A percentile compares a stretch with the other conserved stretches of the same genome.
These are phyloP conservation scores for Micropterix aruncella DNA, from an alignment of 2,888 invertebrate genomes.

Conservation along the genomic window DNA sequence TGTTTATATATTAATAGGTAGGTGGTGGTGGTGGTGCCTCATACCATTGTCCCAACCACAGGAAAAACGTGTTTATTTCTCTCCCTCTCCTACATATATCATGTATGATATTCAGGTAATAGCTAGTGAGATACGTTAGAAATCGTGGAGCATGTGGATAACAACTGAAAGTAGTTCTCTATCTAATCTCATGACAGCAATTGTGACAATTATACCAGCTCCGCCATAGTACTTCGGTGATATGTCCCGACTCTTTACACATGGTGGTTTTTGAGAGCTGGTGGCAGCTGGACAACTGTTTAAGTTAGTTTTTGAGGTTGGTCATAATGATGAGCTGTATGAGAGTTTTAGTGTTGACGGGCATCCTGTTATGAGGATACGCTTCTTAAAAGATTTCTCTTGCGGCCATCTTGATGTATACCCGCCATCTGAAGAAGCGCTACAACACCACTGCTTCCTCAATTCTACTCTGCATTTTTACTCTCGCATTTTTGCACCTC, in stretches of 20 bases:
- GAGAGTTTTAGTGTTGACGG: too few species aligned
- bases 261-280: background rate
- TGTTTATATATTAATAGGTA: too few species aligned
- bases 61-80: background rate
- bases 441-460: background rate
- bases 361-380: too few species aligned
- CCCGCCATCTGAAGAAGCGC: background rate
- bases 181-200: background rate
- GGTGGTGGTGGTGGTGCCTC: too few species aligned
- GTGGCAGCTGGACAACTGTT: background rate
- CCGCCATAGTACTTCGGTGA: background rate
- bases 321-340: too few species aligned
- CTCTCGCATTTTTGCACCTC: background rate
- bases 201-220: background rate
- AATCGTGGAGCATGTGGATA: background rate
- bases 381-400: too few species aligned
- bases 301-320: background rate
- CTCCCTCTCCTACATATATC: background rate
- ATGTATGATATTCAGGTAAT: background rate
- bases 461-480: background rate
- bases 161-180: background rate
- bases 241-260: background rate
- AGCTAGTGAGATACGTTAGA: background rate
- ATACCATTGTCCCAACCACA: background rate
- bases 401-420: background rate